Conservation (phyloP, 2,888 invertebrate species). For the Neoascia interrupta region DNA sequence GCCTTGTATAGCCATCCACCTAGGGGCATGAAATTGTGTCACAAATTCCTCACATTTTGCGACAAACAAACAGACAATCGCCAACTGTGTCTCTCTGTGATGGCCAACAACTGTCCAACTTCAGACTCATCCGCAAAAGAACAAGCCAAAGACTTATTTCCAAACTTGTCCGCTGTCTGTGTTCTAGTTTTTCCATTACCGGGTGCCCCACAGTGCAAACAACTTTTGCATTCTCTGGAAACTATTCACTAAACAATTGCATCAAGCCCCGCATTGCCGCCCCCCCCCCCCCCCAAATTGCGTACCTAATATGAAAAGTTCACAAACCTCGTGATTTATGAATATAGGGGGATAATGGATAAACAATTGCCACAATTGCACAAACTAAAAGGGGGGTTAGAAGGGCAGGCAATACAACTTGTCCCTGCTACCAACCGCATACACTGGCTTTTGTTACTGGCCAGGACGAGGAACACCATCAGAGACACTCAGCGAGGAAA, state of each 20-base stretch:
- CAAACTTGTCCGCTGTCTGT: no score
- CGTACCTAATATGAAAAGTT: conserved; percentile 64
- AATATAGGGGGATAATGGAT: conserved; percentile 70
- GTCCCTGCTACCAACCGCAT: conserved; percentile 45
- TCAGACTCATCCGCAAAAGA: no score
- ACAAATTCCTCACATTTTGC: no score
- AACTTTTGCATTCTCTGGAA: not conserved
- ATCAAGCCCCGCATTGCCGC: not conserved
- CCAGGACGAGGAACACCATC: not conserved
- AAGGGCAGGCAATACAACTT: not conserved
- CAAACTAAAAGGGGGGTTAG: conserved; percentile 33
- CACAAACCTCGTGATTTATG: conserved; percentile 63
- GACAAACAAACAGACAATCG: no score
- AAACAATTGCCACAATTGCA: conserved; percentile 71
- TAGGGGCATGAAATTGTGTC: no score
- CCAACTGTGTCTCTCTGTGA: no score
- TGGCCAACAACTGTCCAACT: no score
- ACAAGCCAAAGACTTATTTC: no score
- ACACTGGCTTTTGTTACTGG: conserved; percentile 40
- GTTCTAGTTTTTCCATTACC: conserved; percentile 3
- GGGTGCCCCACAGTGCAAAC: conserved; percentile 9
- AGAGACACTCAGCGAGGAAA: conserved; percentile 11
- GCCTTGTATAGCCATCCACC: no score
- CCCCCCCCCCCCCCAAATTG: conserved; percentile 20
- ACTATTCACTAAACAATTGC: conserved; percentile 56